phyloP scores from a whole-genome alignment of 2,888 invertebrate species.

The Lobophora halterata region DNA sequence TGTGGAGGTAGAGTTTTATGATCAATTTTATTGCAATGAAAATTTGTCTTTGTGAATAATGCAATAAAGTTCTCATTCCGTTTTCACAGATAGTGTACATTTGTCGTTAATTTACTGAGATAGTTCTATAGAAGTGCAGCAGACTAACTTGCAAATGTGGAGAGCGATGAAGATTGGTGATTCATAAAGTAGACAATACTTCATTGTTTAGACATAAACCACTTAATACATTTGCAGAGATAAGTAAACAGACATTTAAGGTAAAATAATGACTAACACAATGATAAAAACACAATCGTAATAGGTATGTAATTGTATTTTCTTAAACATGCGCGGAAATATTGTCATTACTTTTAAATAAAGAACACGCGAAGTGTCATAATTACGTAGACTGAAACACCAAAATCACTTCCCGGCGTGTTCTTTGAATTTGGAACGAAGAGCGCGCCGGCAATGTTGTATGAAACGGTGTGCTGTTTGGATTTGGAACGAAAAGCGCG shows the following conservation, averaged over 20 bases:
- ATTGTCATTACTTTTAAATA: no score
- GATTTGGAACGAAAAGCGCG: no score
- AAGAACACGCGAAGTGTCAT: no score
- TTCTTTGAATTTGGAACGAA: no score
- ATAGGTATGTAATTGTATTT: no score
- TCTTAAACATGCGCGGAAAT: no score
- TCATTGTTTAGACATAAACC: constrained; percentile 51
- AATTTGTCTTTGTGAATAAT: constrained; percentile 18
- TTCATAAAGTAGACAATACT: constrained; percentile 53
- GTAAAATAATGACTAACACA: constrained; percentile 8
- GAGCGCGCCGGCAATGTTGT: no score
- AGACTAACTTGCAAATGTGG: constrained; percentile 61
- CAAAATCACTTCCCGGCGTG: no score
- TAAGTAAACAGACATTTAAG: constrained; percentile 21
- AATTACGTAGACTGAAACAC: no score
- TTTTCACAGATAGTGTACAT: neutral
- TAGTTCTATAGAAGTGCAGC: constrained; percentile 50
- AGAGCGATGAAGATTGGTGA: constrained; percentile 57
- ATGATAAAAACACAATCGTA: no score
- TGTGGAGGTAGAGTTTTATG: constrained; percentile 34
- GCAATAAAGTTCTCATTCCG: constrained; percentile 28
- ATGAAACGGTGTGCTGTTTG: no score
- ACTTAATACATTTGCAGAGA: constrained; percentile 32
- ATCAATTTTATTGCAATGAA: constrained; percentile 16
- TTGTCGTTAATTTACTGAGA: constrained; percentile 24